These are phyloP conservation scores for Astyanax mexicanus DNA, from an alignment of 2,797 vertebrate genomes.

Conservation along the genomic window DNA sequence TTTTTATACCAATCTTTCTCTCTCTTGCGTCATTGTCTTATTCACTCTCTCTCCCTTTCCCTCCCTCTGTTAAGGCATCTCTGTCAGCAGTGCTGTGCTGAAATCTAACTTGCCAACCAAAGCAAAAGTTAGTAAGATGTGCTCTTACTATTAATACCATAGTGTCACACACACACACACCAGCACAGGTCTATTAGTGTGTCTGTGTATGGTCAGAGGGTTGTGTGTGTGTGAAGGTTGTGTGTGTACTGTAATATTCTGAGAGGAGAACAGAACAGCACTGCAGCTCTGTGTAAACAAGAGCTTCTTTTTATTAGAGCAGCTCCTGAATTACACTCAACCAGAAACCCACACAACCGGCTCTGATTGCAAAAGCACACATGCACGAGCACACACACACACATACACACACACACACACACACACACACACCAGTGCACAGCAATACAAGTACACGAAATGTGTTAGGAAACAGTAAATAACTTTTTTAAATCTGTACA, in stretches of 20 bases:
- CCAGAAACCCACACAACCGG: slow-evolving; percentile 55
- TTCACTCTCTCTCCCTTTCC: slow-evolving; percentile 39
- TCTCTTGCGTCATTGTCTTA: background rate
- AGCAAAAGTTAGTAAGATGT: slow-evolving; percentile 36
- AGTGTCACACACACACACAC: slow-evolving; percentile 29
- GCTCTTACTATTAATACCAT: slow-evolving; percentile 27
- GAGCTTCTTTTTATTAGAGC: slow-evolving; percentile 70
- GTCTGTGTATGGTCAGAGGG: slow-evolving; percentile 70
- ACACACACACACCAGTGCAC: slow-evolving; percentile 27
- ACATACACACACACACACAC: background rate
- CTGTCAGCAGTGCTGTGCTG: slow-evolving; percentile 53
- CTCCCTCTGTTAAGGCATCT: slow-evolving; percentile 56
- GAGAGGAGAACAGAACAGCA: slow-evolving; percentile 59
- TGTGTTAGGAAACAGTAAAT: too few species aligned
- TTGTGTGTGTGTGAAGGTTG: slow-evolving; percentile 59
- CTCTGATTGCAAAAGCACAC: slow-evolving; percentile 63
- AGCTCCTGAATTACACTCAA: slow-evolving; percentile 73
- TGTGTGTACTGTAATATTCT: slow-evolving; percentile 73
- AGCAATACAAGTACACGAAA: background rate
- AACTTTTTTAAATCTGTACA: too few species aligned
- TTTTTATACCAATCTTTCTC: background rate
- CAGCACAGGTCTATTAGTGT: slow-evolving; percentile 59
- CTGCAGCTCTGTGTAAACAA: slow-evolving; percentile 56
- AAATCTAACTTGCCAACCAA: slow-evolving; percentile 48
- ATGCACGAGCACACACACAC: slow-evolving; percentile 11